Conservation (phyloP, 2,797 vertebrate genomes). For the Gymnocypris eckloni region DNA sequence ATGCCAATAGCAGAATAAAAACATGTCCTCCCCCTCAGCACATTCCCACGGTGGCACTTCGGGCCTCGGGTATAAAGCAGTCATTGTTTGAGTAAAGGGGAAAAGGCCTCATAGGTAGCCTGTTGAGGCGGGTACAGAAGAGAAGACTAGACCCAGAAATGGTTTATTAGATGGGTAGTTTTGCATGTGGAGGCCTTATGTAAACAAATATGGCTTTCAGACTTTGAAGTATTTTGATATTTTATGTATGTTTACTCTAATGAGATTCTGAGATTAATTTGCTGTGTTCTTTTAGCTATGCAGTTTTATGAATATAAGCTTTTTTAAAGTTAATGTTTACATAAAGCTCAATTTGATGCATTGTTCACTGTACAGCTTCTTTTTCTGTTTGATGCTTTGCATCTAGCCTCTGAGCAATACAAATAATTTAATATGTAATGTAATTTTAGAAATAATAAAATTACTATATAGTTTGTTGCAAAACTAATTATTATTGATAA, state of each 20-base stretch:
- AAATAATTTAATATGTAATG: not conserved
- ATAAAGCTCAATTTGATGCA: not conserved
- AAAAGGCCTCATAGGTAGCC: constrained; percentile 45
- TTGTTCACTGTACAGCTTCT: not conserved
- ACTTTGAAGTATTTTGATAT: not conserved
- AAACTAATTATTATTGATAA: not conserved
- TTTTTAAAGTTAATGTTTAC: not conserved
- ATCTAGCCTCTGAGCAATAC: not conserved
- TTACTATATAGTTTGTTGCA: not conserved
- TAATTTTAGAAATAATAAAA: not conserved
- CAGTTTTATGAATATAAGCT: not conserved
- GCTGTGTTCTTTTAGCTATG: not conserved
- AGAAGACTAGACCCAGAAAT: constrained; percentile 16
- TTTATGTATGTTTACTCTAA: not conserved
- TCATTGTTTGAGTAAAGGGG: constrained; percentile 57
- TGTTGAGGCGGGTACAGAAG: constrained; percentile 7
- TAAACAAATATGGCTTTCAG: constrained; percentile 22
- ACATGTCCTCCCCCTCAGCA: constrained; percentile 25
- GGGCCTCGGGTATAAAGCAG: constrained; percentile 54
- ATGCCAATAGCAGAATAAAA: constrained; percentile 46
- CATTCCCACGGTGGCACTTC: constrained; percentile 59
- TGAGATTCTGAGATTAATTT: not conserved
- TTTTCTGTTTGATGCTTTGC: not conserved
- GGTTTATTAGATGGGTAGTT: constrained; percentile 7
- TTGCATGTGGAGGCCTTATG: not conserved